These are phyloP conservation scores for Notarius quadriscutis DNA, from an alignment of 2,113 vertebrate species.

Conservation along the genomic window DNA sequence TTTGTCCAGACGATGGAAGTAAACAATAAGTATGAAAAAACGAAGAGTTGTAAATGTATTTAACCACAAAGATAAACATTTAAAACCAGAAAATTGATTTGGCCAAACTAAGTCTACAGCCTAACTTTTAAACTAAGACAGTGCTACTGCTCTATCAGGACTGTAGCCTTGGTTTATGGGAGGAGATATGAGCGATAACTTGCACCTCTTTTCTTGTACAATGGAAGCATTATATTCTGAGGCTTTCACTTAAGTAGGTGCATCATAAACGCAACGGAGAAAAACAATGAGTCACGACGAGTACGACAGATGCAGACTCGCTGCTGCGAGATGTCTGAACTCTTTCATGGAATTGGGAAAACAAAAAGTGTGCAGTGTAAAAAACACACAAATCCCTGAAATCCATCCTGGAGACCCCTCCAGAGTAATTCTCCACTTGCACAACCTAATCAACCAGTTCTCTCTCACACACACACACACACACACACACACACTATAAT, in stretches of 20 bases:
- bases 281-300: background rate
- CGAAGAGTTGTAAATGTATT: conserved; percentile 31
- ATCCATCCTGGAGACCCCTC: conserved; percentile 38
- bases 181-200: background rate
- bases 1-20: conserved; percentile 52
- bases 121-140: background rate
- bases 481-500: background rate
- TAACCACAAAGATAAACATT: conserved; percentile 48
- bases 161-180: conserved; percentile 2
- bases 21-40: conserved; percentile 44
- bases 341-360: conserved; percentile 34
- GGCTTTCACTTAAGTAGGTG: conserved; percentile 43
- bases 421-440: conserved; percentile 31
- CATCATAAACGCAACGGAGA: conserved; percentile 19
- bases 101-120: background rate
- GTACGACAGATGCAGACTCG: conserved; percentile 4
- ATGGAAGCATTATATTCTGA: conserved; percentile 51
- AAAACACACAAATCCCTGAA: conserved; percentile 56
- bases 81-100: conserved; percentile 17
- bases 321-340: conserved; percentile 20
- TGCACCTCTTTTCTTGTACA: background rate
- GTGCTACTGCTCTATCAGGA: background rate
- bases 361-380: conserved; percentile 52
- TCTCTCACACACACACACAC: background rate
- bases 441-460: conserved; percentile 26